Conservation (phyloP, 2,888 invertebrate species). For the Steromphala cineraria region DNA sequence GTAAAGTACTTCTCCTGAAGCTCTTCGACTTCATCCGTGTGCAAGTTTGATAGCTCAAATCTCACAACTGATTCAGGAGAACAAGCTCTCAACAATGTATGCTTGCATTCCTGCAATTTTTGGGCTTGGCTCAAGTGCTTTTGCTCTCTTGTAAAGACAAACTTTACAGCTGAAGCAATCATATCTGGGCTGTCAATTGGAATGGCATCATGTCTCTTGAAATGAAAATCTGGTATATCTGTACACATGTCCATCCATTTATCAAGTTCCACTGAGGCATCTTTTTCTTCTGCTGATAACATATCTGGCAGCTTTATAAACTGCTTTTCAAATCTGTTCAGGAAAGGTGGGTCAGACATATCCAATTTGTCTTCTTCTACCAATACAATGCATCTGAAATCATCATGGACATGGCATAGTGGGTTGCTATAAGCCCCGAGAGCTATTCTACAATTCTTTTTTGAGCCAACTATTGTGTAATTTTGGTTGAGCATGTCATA, state of each 20-base stretch:
- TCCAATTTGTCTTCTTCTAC: slow-evolving; percentile 48
- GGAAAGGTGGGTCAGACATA: slow-evolving; percentile 55
- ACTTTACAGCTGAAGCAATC: slow-evolving; percentile 39
- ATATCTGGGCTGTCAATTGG: slow-evolving; percentile 46
- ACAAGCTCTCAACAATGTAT: slow-evolving; percentile 34
- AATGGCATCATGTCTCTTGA: slow-evolving; percentile 36
- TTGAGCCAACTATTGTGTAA: slow-evolving; percentile 51
- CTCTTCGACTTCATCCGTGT: background rate
- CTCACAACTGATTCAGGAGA: slow-evolving; percentile 45
- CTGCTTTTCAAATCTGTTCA: slow-evolving; percentile 66
- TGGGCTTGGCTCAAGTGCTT: background rate
- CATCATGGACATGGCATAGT: slow-evolving; percentile 54
- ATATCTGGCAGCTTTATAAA: slow-evolving; percentile 52
- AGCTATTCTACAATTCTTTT: slow-evolving; percentile 54
- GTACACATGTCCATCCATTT: slow-evolving; percentile 25
- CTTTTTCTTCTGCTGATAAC: slow-evolving; percentile 26
- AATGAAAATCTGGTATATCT: slow-evolving; percentile 2
- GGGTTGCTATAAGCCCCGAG: slow-evolving; percentile 58
- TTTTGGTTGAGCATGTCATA: slow-evolving; percentile 64
- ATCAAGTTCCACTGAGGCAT: slow-evolving; percentile 27
- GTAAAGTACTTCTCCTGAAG: slow-evolving; percentile 32
- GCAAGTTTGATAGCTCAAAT: slow-evolving; percentile 5
- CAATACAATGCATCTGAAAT: slow-evolving; percentile 57
- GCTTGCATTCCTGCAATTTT: slow-evolving; percentile 23
- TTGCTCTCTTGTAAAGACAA: slow-evolving; percentile 9